Evolutionary conservation across 2,888 invertebrate genomes (phyloP).

Genomic region (Brachynemurus nebulosus): DNA sequence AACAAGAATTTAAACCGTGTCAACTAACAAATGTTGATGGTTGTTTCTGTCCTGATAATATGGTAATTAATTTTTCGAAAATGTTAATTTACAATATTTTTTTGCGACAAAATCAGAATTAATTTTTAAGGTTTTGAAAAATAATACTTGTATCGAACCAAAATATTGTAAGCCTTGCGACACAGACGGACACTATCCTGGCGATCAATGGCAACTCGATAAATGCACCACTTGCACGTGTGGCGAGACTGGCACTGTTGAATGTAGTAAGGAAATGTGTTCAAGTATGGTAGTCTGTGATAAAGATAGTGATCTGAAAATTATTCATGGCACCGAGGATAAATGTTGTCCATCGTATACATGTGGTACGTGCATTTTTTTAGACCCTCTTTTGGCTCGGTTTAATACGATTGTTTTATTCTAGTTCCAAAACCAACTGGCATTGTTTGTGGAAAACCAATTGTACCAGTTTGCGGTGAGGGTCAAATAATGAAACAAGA

Average conservation of each 20-base stretch:
- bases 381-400: neutral
- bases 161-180: slow-evolving; percentile 60
- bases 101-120: neutral
- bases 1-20: slow-evolving; percentile 34
- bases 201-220: slow-evolving; percentile 53
- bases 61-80: slow-evolving; percentile 30
- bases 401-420: slow-evolving; percentile 15
- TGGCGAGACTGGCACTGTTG: slow-evolving; percentile 35
- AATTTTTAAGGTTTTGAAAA: slow-evolving; percentile 42
- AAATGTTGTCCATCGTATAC: slow-evolving; percentile 58
- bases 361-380: slow-evolving; percentile 38
- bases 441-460: slow-evolving; percentile 46
- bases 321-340: slow-evolving; percentile 37
- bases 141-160: slow-evolving; percentile 56
- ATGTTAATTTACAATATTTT: neutral
- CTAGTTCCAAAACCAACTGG: slow-evolving; percentile 39
- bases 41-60: slow-evolving; percentile 70
- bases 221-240: slow-evolving; percentile 64
- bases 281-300: slow-evolving; percentile 43
- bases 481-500: slow-evolving; percentile 57
- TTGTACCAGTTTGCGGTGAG: slow-evolving; percentile 52
- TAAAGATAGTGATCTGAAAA: slow-evolving; percentile 39
- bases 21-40: slow-evolving; percentile 47
- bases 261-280: slow-evolving; percentile 48
- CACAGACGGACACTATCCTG: slow-evolving; percentile 50